Base-by-base conservation (phyloP, 2,888 invertebrate species). In the Chirona hameri region DNA sequence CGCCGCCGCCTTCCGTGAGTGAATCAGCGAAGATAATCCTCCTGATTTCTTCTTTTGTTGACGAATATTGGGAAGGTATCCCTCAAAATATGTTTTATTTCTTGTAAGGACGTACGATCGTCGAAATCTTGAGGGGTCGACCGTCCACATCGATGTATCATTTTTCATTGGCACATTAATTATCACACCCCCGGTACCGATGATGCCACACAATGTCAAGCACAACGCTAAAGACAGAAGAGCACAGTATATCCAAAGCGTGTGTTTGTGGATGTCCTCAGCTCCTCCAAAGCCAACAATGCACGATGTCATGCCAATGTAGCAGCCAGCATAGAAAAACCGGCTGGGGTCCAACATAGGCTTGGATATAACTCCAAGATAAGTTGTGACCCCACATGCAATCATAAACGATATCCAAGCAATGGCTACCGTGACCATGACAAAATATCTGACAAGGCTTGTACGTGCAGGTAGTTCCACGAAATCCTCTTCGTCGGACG, bases 251-350 rank as follows among this genome's bases (percentile, higher is more conserved):
- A 46, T 46, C 76, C 76, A 39, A 46, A 76, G 76, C 12, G 76
- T 76, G 3, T 76, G 76, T 21, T 76, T 76, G 24, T 76, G 76
- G 12, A 76, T 31, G 39, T 76, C 76, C 39, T 76, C 39, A 12
- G 76, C 76, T 7, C 76, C 76, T 76, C 76, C 76, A 46, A 76
- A 76, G 21, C 76, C 76, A 18, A 76, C 39, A 76, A 76, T 46
- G 46, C 76, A 76, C 15, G 76, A 76, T 12, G 76, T 76, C 76
- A 76, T 76, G 5, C 76, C 76, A 46, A 76, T 39, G 76, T 18
- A 76, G 46, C 76, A 76, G 24, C 21, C 76, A 12, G 24, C 18
- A 24, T 76, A 76, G 76, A 76, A 76, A 24, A 76, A 76, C 3
- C 46, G 76, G 24, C 76, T 76, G 0, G 76, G 76, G n/a, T 76